Evolutionary conservation across 2,113 vertebrate genomes (phyloP), one percentile per base, ranked within the genome.

Genomic region (Grammomys surdaster): DNA sequence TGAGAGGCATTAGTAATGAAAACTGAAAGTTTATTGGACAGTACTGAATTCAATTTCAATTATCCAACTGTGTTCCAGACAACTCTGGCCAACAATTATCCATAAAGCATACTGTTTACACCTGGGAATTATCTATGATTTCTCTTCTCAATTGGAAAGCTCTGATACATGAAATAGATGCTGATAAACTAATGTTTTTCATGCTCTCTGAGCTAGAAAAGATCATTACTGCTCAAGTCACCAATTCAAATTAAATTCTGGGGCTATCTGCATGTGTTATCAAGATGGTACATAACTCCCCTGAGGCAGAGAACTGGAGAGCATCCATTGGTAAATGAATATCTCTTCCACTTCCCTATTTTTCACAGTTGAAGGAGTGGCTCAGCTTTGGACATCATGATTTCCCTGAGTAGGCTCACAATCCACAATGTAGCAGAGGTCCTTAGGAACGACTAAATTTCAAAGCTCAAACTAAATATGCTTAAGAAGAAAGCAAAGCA

Each of bases 201-300:
- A 94, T 91, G 78, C 58, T 90, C 46, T 85, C 58, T 94, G 87
- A 92, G 75, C 70, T 90, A 88, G 65, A 94, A 91, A 82, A 94
- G 43, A 85, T 82, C 86, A 86, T 96, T 96, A 36, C 40, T 90
- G 65, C 43, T 94, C 89, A 93, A 85, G 48, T 91, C 72, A 46
- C 78, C 72, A 95, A 86, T 93, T 94, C 93, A 95, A 69, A 96
- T 95, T 58, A 90, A 13, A 93, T 76, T 65, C 82, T 13, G 31
- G 48, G 72, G 56, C 65, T 91, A 58, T 51, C 26, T 82, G 82
- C 33, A n/a, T 85, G 54, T 90, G 31, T 72, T 85, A 58, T 60
- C 48, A 90, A 91, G 91, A 88, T 67, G 82, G 84, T 76, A 1
- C 33, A 80, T 36, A 48, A 70, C 10, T 60, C 86, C 31, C 91